Base-by-base conservation (phyloP, 2,797 vertebrate species). In the Macroramphosus scolopax region DNA sequence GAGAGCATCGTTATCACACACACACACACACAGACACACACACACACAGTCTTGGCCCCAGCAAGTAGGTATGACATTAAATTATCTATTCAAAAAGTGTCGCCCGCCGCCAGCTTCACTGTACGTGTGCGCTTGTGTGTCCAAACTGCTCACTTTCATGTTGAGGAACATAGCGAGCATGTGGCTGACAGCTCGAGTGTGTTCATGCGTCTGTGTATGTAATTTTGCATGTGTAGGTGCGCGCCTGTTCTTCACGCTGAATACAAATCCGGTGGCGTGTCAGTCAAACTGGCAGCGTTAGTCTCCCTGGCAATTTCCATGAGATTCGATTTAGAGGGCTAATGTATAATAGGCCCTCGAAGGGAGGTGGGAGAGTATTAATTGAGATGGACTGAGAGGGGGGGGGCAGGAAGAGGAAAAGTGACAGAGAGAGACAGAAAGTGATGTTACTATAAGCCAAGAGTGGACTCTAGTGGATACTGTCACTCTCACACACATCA, bases 251-350 rank as follows among this genome's bases (percentile, higher is more conserved):
- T 42, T 61, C 16, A 4, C 8, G 12, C 69, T 65, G 60, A 75
- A 81, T 77, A 72, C 62, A 66, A 78, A 82, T 78, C 50, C 57
- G 36, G 54, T 6, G 15, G 49, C 3, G 56, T 71, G 81, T 84
- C 86, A 80, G 66, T 89, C 81, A 85, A 75, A 71, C 71, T 40
- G 71, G 57, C 66, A 50, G 67, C 48, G 54, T 74, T 81, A 38
- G 63, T 82, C 78, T 85, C 73, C 62, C 57, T 76, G 67, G 80
- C 78, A 80, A 76, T 82, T 80, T 85, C 77, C 68, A 70, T 77
- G 78, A 81, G 80, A 83, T 82, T 82, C 49, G 72, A 84, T 87
- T 81, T 75, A 77, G 64, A 81, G 78, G 75, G 79, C 73, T 84
- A 79, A 83, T 82, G 77, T 85, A 84, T 85, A 82, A 87, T 77